A percentile compares a stretch with the other conserved stretches of the same genome.
These are phyloP conservation scores for Umimayanthus chanpuru DNA, from an alignment of 92 coral and sea anemone species.

Conservation along the genomic window DNA sequence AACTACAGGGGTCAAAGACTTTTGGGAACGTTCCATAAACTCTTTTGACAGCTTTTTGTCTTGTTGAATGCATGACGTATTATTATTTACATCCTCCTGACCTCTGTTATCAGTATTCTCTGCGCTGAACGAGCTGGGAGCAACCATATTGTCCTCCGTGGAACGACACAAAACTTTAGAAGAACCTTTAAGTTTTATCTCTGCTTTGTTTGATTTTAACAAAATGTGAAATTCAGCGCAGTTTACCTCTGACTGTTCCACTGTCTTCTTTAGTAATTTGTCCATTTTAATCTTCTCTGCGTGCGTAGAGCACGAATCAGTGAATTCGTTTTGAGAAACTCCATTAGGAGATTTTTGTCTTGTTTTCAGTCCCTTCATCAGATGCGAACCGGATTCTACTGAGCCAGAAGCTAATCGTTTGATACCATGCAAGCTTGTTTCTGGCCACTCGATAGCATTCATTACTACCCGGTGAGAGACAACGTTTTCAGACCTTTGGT, in stretches of 20 bases:
- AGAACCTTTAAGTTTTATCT: slow-evolving; percentile 8
- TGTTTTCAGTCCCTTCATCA: background rate
- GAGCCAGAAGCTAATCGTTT: background rate
- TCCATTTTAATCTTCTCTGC: background rate
- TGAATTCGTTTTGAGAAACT: background rate
- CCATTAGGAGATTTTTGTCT: background rate
- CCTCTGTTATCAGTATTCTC: background rate
- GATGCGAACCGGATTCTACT: background rate
- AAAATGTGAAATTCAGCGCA: slow-evolving; percentile 16
- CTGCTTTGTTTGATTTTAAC: slow-evolving; percentile 31
- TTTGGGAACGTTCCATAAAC: background rate
- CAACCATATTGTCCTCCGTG: background rate
- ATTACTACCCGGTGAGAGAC: background rate
- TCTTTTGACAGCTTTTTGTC: slow-evolving; percentile 24
- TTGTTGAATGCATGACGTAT: background rate
- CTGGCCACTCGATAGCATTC: background rate
- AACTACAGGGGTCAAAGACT: slow-evolving; percentile 19
- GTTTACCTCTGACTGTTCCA: slow-evolving; percentile 5
- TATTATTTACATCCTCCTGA: slow-evolving; percentile 4
- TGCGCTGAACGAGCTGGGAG: background rate
- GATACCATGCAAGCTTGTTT: background rate
- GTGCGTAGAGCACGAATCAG: background rate
- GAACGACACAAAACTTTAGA: background rate
- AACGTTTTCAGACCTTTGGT: background rate
- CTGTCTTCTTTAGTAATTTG: slow-evolving; percentile 8